Percentiles rank a stretch among this genome's conserved stretches.
phyloP scores from a whole-genome alignment of 2,888 invertebrate genomes.

The Zelleria hepariella region DNA sequence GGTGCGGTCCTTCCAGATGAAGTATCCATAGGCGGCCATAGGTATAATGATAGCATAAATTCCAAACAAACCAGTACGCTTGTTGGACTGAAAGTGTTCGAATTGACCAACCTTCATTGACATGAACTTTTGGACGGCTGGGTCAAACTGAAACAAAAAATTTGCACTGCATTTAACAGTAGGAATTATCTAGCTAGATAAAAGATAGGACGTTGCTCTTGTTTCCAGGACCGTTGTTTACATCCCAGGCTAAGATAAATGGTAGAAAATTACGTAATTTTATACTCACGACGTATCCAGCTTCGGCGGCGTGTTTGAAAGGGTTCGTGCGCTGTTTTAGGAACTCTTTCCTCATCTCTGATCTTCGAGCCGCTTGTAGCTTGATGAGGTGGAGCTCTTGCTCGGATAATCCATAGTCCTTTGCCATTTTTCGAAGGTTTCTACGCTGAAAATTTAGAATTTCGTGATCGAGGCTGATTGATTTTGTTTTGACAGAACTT shows the following conservation, averaged over 20 bases:
- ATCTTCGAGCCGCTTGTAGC: slow-evolving; percentile 74
- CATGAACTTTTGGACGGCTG: slow-evolving; percentile 80
- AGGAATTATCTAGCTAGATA: too few species aligned
- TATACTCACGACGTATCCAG: slow-evolving; percentile 79
- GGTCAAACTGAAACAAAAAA: slow-evolving; percentile 80
- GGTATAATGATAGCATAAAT: slow-evolving; percentile 69
- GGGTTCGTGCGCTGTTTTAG: slow-evolving; percentile 81
- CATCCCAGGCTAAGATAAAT: neutral
- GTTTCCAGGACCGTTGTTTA: too few species aligned
- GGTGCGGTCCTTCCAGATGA: slow-evolving; percentile 66
- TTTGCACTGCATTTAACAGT: too few species aligned
- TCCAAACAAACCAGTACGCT: slow-evolving; percentile 66
- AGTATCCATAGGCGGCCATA: slow-evolving; percentile 64
- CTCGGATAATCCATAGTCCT: slow-evolving; percentile 66
- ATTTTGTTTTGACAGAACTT: neutral
- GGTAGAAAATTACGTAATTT: slow-evolving; percentile 50
- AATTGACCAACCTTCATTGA: slow-evolving; percentile 77
- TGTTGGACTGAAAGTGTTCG: slow-evolving; percentile 78
- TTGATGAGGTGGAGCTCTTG: slow-evolving; percentile 65
- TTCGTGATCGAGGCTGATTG: neutral
- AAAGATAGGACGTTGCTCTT: too few species aligned
- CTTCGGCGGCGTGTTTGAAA: slow-evolving; percentile 76
- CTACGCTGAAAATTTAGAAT: neutral
- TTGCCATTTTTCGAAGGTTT: slow-evolving; percentile 13
- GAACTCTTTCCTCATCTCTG: slow-evolving; percentile 77